These are phyloP conservation scores for Riparia riparia DNA, from an alignment of 2,113 vertebrate genomes.

Conservation along the genomic window DNA sequence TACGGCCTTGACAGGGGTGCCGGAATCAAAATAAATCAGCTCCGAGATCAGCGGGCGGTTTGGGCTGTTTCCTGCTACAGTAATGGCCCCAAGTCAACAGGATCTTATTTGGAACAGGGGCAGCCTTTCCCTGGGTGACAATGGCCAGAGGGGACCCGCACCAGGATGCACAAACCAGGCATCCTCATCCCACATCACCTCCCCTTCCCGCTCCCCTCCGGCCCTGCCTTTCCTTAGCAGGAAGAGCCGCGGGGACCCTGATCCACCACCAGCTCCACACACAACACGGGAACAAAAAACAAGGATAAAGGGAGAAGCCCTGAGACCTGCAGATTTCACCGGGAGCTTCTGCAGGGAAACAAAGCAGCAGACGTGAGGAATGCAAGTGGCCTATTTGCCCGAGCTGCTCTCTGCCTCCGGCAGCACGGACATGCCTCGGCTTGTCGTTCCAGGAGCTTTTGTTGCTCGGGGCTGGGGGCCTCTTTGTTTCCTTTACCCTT, in stretches of 20 bases:
- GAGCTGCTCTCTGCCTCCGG: slow-evolving; percentile 33
- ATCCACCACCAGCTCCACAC: background rate
- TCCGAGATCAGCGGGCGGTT: background rate
- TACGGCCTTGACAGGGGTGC: background rate
- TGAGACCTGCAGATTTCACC: slow-evolving; percentile 14
- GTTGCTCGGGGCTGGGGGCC: slow-evolving; percentile 63
- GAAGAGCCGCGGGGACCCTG: background rate
- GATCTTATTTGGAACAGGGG: background rate
- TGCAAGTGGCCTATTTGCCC: slow-evolving; percentile 49
- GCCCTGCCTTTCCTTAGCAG: background rate
- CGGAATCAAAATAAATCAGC: background rate
- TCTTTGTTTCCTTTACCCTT: slow-evolving; percentile 64
- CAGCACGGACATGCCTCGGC: slow-evolving; percentile 39
- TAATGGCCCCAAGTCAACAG: background rate
- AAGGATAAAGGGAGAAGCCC: slow-evolving; percentile 25
- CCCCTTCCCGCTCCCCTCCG: background rate
- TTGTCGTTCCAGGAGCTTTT: slow-evolving; percentile 55
- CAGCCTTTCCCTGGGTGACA: background rate
- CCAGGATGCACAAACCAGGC: background rate
- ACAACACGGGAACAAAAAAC: background rate
- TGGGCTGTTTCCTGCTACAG: background rate
- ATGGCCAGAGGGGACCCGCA: background rate
- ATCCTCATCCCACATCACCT: background rate
- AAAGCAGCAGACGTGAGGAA: slow-evolving; percentile 65
- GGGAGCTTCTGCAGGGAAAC: slow-evolving; percentile 40